phyloP scores from a whole-genome alignment of 1,140 invertebrate species.

The Euwallacea fornicatus region DNA sequence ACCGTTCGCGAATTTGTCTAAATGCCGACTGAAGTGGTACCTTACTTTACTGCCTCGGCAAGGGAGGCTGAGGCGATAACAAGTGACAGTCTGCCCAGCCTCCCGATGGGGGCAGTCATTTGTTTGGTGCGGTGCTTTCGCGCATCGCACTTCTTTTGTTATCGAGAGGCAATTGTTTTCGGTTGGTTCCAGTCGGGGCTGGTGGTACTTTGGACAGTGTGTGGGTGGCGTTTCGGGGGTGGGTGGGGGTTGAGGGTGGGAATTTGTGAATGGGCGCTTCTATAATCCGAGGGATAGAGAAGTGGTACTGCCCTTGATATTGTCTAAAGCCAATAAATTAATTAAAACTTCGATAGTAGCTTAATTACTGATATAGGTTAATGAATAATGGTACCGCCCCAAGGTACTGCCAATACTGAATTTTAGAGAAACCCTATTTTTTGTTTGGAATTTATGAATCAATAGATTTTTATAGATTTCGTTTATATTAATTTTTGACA shows the following conservation, averaged over 20 bases:
- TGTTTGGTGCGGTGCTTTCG: conserved; percentile 28
- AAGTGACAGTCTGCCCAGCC: conserved; percentile 30
- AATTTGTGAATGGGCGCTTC: too few relatives aligned
- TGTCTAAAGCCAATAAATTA: too few relatives aligned
- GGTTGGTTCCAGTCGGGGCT: conserved; percentile 18
- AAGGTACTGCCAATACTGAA: too few relatives aligned
- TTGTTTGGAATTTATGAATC: too few relatives aligned
- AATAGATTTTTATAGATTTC: too few relatives aligned
- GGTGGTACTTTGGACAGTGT: conserved; percentile 7
- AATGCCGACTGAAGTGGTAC: conserved; percentile 26
- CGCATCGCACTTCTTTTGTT: conserved; percentile 35
- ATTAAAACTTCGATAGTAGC: too few relatives aligned
- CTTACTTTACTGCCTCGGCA: conserved; percentile 12
- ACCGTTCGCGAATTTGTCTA: conserved; percentile 34
- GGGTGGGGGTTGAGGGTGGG: conserved; percentile 21
- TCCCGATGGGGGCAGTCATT: conserved; percentile 20
- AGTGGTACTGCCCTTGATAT: too few relatives aligned
- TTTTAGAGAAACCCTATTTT: too few relatives aligned
- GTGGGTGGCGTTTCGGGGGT: conserved; percentile 25
- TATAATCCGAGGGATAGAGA: too few relatives aligned
- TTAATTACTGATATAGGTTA: too few relatives aligned
- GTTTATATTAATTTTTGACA: too few relatives aligned
- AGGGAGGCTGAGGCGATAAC: conserved; percentile 28
- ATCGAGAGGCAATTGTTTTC: conserved; percentile 26
- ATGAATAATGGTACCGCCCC: too few relatives aligned